phyloP scores from a whole-genome alignment of 2,888 invertebrate genomes.

The Mycalesis mineus region DNA sequence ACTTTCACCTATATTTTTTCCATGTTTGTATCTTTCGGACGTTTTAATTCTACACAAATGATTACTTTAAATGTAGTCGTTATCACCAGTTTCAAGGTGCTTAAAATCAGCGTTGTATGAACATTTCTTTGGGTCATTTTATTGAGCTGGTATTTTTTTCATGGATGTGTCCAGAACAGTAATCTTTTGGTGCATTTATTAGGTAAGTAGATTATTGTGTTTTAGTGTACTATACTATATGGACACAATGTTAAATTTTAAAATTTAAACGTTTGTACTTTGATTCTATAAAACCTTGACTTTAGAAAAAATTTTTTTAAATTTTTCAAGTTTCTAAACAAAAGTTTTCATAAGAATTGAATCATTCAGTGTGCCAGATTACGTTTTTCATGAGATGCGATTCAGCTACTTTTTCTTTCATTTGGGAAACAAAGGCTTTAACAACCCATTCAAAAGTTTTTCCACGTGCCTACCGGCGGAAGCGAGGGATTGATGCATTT shows the following conservation, averaged over 20 bases:
- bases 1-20: slow-evolving; percentile 17
- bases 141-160: too few relatives aligned
- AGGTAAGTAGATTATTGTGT: too few relatives aligned
- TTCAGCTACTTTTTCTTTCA: slow-evolving; percentile 15
- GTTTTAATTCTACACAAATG: too few relatives aligned
- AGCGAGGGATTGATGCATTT: slow-evolving; percentile 2
- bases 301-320: neutral
- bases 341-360: neutral
- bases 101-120: too few relatives aligned
- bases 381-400: slow-evolving; percentile 11
- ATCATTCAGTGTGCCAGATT: slow-evolving; percentile 3
- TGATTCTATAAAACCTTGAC: too few relatives aligned
- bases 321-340: neutral
- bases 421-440: slow-evolving; percentile 9
- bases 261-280: too few relatives aligned
- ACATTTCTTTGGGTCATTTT: too few relatives aligned
- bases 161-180: too few relatives aligned
- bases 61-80: neutral
- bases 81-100: too few relatives aligned
- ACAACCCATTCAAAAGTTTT: slow-evolving; percentile 12
- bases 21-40: neutral
- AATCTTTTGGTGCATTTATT: too few relatives aligned
- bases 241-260: too few relatives aligned
- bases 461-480: neutral
- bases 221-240: too few relatives aligned